Evolutionary conservation across 2,113 vertebrate genomes (phyloP).

Genomic region (Colistium nudipinnis): DNA sequence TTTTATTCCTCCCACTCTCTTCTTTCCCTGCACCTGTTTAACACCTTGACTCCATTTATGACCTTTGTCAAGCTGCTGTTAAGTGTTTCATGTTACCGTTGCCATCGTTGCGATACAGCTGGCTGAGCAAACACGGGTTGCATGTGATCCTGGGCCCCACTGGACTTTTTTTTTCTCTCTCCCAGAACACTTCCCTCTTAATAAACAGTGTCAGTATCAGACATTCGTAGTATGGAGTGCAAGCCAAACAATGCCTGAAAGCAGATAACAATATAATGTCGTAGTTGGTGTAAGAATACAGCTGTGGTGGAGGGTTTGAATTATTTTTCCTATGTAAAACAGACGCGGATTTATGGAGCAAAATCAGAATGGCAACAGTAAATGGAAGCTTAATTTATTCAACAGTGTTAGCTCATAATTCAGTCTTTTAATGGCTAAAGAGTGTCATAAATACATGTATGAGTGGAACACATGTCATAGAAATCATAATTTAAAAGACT

Average conservation of each 20-base stretch:
- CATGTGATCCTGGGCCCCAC: constrained; percentile 39
- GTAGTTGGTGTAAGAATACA: constrained; percentile 1
- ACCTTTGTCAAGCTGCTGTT: constrained; percentile 73
- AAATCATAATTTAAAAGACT: constrained; percentile 34
- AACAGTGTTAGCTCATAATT: background rate
- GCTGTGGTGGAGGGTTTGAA: background rate
- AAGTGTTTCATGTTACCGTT: constrained; percentile 75
- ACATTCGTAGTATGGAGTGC: background rate
- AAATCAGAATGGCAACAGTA: background rate
- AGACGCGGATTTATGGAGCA: background rate
- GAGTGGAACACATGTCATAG: constrained; percentile 2
- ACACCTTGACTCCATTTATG: constrained; percentile 77
- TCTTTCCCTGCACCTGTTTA: constrained; percentile 78
- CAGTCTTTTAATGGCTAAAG: background rate
- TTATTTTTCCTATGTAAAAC: background rate
- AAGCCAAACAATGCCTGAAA: constrained; percentile 18
- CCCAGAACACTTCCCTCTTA: constrained; percentile 13
- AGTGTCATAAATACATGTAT: background rate
- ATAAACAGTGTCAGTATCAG: constrained; percentile 41
- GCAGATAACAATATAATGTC: background rate
- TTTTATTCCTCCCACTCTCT: constrained; percentile 46
- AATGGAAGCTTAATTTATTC: background rate
- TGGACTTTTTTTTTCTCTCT: constrained; percentile 19
- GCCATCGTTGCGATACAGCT: constrained; percentile 62
- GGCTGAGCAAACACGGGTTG: constrained; percentile 61